Base-by-base conservation (phyloP, 92 coral and sea anemone genomes). In the Palythoa heliodiscus region DNA sequence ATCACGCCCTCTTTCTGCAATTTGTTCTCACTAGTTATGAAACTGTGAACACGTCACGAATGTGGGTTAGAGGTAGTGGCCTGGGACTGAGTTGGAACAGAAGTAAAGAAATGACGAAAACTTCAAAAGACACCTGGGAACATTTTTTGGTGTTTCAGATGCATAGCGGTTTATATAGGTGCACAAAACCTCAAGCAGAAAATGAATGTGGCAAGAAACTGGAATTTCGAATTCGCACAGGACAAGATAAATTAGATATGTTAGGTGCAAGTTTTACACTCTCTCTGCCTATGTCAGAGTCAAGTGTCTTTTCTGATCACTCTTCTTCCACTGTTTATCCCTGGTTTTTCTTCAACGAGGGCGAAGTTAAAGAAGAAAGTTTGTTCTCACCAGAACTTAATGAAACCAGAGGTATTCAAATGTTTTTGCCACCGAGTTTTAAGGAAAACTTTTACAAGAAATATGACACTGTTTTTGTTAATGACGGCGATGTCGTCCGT, bases 1-100 rank as follows among this genome's bases (percentile, higher is more conserved):
- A 70, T 24, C 11, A 70, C 8, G 22, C 7, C 76, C 9, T 6
- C 53, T 3, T 2, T 71, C 15, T 74, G 13, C 9, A 17, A 22
- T 52, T n/a, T 53, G 29, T 3, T 75, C 58, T 43, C 16, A 16
- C 57, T 23, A 79, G 84, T 10, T 22, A n/a, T 52, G 55, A 7
- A 63, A 38, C 39, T 40, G 73, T 64, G 57, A 64, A 76, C 78
- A 55, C 82, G 4, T 37, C 85, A 20, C 61, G 76, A n/a, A 84
- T 88, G 91, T 88, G 83, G 84, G n/a, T 88, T n/a, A 83, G 88
- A 15, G 91, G 91, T 25, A 72, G 73, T 24, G 85, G 86, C 37
- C 71, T 88, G 52, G 91, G 88, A 13, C 71, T 88, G 66, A 84
- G 85, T 22, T 88, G 91, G 91, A 47, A 24, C 24, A 29, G 61